Percentiles rank a stretch among this genome's conserved stretches.
These are phyloP conservation scores for Melipona beecheii DNA, from an alignment of 2,888 invertebrate species.

Conservation along the genomic window DNA sequence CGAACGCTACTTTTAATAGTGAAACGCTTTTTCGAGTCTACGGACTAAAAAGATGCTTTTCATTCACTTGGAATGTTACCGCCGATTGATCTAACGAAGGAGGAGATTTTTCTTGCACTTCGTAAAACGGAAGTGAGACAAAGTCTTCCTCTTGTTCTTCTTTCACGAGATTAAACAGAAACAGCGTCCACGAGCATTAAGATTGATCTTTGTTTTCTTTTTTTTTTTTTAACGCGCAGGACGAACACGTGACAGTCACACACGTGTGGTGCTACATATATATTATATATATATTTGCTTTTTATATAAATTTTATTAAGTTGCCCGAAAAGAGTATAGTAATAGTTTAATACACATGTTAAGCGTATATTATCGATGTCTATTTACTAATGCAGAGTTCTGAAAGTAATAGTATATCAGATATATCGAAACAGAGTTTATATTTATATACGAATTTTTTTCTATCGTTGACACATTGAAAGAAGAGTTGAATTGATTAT, in stretches of 20 bases:
- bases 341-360: slow-evolving; percentile 70
- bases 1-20: slow-evolving; percentile 48
- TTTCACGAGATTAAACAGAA: slow-evolving; percentile 49
- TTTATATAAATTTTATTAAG: slow-evolving; percentile 73
- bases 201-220: slow-evolving; percentile 39
- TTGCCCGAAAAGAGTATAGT: slow-evolving; percentile 72
- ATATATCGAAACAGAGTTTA: slow-evolving; percentile 46
- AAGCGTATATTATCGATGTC: slow-evolving; percentile 55
- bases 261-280: slow-evolving; percentile 68
- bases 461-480: slow-evolving; percentile 30
- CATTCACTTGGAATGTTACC: slow-evolving; percentile 66
- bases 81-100: slow-evolving; percentile 54
- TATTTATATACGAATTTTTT: slow-evolving; percentile 48
- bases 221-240: slow-evolving; percentile 37
- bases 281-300: slow-evolving; percentile 62
- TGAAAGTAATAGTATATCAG: slow-evolving; percentile 42
- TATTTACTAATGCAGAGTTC: slow-evolving; percentile 60
- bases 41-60: slow-evolving; percentile 62
- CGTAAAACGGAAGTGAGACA: slow-evolving; percentile 55
- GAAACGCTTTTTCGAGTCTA: slow-evolving; percentile 64
- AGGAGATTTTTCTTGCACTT: slow-evolving; percentile 65
- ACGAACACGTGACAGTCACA: slow-evolving; percentile 58
- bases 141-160: slow-evolving; percentile 61
- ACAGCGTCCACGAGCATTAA: slow-evolving; percentile 45
- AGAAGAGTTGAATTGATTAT: slow-evolving; percentile 11